A percentile compares a stretch with the other conserved stretches of the same genome.
phyloP scores from a whole-genome alignment of 2,113 vertebrate species.

The Quiscalus mexicanus region DNA sequence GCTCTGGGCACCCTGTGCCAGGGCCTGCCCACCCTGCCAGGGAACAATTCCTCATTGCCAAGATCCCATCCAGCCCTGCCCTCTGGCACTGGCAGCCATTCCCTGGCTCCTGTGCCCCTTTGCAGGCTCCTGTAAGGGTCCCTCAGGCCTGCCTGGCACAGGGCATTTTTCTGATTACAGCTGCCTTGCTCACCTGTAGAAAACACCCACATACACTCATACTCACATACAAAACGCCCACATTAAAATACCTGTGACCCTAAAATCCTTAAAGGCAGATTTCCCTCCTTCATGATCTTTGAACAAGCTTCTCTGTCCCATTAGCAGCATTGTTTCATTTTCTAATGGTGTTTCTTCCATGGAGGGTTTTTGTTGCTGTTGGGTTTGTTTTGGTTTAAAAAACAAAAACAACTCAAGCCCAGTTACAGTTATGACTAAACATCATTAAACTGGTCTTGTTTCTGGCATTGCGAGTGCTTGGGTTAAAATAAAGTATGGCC shows the following conservation, averaged over 20 bases:
- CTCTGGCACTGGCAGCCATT: background rate
- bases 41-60: background rate
- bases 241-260: background rate
- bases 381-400: background rate
- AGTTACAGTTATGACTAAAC: background rate
- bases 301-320: background rate
- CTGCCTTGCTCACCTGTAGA: background rate
- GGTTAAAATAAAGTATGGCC: background rate
- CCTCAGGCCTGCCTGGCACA: background rate
- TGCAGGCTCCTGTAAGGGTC: background rate
- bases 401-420: background rate
- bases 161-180: background rate
- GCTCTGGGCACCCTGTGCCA: background rate
- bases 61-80: fast-evolving
- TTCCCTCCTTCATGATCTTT: background rate
- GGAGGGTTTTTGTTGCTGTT: background rate
- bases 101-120: background rate
- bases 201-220: too few relatives aligned
- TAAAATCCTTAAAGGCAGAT: background rate
- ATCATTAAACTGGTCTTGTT: background rate
- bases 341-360: background rate
- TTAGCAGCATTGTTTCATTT: background rate
- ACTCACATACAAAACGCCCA: background rate
- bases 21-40: background rate
- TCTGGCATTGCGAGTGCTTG: background rate